A percentile compares a stretch with the other conserved stretches of the same genome.
Evolutionary conservation across 2,888 invertebrate species (phyloP).

Genomic region (Diarsia dahlii): DNA sequence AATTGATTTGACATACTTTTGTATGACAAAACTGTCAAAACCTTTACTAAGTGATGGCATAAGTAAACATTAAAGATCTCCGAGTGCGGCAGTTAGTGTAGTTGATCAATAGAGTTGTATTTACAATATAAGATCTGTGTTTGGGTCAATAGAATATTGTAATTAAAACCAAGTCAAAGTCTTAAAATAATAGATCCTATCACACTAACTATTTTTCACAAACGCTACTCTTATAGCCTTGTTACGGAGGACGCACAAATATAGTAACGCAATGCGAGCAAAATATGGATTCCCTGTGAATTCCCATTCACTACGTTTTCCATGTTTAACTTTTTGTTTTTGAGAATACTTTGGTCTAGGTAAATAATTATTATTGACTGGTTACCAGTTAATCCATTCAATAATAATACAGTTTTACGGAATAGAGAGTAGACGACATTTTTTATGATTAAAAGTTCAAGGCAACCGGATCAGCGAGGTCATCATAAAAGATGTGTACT

Average conservation of each 20-base stretch:
- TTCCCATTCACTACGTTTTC: conserved; percentile 33
- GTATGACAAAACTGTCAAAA: too few relatives aligned
- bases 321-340: neutral
- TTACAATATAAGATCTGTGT: neutral
- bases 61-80: too few relatives aligned
- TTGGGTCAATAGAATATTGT: neutral
- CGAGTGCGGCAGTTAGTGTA: too few relatives aligned
- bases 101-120: neutral
- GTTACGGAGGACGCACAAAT: conserved; percentile 74
- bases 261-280: conserved; percentile 74
- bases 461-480: too few relatives aligned
- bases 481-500: too few relatives aligned
- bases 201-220: neutral
- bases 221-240: conserved; percentile 70
- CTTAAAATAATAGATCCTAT: neutral
- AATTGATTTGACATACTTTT: too few relatives aligned
- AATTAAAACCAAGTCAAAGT: neutral
- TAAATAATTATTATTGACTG: neutral
- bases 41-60: too few relatives aligned
- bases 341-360: neutral
- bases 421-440: too few relatives aligned
- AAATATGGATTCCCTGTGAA: conserved; percentile 73
- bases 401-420: too few relatives aligned
- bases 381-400: neutral
- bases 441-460: too few relatives aligned